These are phyloP conservation scores for Alectura lathami DNA, from an alignment of 2,113 vertebrate genomes.

Conservation along the genomic window DNA sequence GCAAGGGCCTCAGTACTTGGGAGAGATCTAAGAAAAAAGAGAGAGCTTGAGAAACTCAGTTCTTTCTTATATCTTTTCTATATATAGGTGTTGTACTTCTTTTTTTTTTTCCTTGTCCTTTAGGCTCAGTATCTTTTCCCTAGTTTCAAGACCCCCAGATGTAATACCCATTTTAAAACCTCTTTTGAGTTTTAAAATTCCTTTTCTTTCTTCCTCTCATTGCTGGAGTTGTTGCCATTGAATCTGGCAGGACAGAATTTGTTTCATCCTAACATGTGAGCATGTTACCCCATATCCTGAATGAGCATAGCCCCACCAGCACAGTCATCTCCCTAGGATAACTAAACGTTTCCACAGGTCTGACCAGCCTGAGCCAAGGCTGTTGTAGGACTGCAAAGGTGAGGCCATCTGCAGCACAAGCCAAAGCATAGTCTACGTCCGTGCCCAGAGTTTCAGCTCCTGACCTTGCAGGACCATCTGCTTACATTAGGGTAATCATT, in stretches of 20 bases:
- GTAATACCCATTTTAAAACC: rapidly evolving
- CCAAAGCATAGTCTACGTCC: background rate
- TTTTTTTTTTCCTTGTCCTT: background rate
- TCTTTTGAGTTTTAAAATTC: background rate
- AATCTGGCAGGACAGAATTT: background rate
- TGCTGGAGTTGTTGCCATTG: background rate
- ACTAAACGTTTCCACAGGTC: background rate
- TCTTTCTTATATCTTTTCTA: background rate
- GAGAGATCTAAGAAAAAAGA: background rate
- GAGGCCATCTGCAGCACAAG: background rate
- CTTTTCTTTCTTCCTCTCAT: background rate
- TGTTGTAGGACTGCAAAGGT: background rate
- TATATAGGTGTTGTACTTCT: background rate
- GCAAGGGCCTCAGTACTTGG: background rate
- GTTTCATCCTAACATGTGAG: background rate
- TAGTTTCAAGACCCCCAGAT: background rate
- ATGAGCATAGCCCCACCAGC: background rate
- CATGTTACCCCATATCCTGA: background rate
- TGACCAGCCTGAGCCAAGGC: background rate
- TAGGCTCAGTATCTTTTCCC: background rate
- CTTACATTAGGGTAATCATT: background rate
- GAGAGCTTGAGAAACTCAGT: background rate
- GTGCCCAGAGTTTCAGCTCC: background rate
- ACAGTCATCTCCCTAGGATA: background rate
- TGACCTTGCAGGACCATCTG: background rate